Percentiles rank a stretch among this genome's conserved stretches.
Conservation (phyloP, 2,797 vertebrate species). For the Eulemur coronatus region DNA sequence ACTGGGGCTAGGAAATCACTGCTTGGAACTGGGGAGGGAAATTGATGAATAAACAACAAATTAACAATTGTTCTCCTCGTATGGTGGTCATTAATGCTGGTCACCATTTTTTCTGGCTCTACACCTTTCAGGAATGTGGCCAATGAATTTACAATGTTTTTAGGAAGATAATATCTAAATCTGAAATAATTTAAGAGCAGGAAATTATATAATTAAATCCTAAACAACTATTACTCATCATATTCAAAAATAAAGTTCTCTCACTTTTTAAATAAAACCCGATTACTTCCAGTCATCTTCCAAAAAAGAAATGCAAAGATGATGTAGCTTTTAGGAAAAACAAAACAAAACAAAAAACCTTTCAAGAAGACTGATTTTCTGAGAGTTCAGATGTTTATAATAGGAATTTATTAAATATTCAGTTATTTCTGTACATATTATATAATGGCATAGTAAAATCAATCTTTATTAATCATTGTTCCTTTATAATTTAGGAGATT, state of each 20-base stretch:
- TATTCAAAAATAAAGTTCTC: neutral
- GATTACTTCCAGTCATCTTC: neutral
- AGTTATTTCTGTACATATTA: neutral
- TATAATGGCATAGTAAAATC: neutral
- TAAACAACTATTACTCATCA: neutral
- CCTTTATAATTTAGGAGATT: neutral
- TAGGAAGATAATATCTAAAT: neutral
- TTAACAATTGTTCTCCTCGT: neutral
- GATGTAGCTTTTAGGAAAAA: neutral
- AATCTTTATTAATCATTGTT: neutral
- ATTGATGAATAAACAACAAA: neutral
- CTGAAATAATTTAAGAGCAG: neutral
- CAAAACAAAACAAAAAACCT: neutral
- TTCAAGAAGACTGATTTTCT: neutral
- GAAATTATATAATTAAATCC: neutral
- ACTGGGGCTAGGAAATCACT: neutral
- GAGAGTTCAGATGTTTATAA: neutral
- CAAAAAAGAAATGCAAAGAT: neutral
- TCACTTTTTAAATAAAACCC: neutral
- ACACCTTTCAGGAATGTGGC: neutral
- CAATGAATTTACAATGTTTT: neutral
- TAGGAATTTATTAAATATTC: neutral
- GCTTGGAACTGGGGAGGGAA: neutral
- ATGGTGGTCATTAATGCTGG: neutral
- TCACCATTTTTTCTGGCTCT: neutral